A percentile compares a stretch with the other conserved stretches of the same genome.
Conservation (phyloP, 2,113 vertebrate species). For the Nansenia antarctica region DNA sequence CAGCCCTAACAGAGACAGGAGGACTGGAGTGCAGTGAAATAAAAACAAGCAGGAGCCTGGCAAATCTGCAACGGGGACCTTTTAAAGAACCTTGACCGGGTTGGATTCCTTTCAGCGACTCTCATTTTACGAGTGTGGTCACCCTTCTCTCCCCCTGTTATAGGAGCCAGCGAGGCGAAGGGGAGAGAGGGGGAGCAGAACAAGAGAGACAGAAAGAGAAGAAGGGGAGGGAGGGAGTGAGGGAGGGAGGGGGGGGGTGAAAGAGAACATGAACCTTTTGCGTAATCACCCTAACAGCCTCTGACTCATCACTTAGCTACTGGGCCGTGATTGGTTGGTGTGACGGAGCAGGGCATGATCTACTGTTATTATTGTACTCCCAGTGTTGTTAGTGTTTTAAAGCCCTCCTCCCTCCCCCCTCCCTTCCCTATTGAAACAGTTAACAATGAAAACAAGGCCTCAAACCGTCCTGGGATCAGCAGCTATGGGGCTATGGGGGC, state of each 20-base stretch:
- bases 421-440: no score
- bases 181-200: no score
- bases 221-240: neutral
- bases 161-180: neutral
- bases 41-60: no score
- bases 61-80: neutral
- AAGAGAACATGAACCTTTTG: neutral
- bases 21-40: no score
- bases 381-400: no score
- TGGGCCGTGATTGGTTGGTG: slow-evolving; percentile 1
- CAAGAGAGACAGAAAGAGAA: no score
- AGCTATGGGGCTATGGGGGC: no score
- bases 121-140: neutral
- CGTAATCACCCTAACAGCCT: neutral
- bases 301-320: neutral
- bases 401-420: no score
- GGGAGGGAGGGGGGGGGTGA: neutral
- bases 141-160: neutral
- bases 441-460: no score
- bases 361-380: neutral
- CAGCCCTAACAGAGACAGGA: no score
- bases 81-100: neutral
- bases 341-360: no score
- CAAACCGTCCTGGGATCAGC: no score
- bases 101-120: neutral